Evolutionary conservation across 2,888 invertebrate genomes (phyloP).

Genomic region (Atherix ibis): DNA sequence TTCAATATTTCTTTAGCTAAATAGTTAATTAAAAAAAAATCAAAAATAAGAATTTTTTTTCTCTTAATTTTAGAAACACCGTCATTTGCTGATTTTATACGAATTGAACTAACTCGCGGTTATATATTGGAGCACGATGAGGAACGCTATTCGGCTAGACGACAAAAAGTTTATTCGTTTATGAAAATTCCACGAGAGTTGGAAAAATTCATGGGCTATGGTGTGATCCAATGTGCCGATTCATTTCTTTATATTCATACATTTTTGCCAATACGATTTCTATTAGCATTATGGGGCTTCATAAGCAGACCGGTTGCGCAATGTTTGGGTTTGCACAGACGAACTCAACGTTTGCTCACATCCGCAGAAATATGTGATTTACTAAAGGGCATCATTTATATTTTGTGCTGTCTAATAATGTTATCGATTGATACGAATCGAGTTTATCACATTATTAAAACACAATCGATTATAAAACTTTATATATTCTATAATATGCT

Average conservation of each 20-base stretch:
- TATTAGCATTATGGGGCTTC: slow-evolving; percentile 72
- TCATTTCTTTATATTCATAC: slow-evolving; percentile 96
- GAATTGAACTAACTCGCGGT: slow-evolving; percentile 78
- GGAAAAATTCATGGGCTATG: slow-evolving; percentile 85
- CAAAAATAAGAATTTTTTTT: too few relatives aligned
- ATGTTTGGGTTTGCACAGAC: slow-evolving; percentile 48
- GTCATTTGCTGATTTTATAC: slow-evolving; percentile 49
- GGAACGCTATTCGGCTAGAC: slow-evolving; percentile 79
- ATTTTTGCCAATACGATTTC: slow-evolving; percentile 83
- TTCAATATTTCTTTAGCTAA: too few relatives aligned
- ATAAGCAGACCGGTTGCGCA: slow-evolving; percentile 54
- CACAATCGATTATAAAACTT: slow-evolving; percentile 96
- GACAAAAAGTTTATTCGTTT: slow-evolving; percentile 93
- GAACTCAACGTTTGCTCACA: slow-evolving; percentile 46
- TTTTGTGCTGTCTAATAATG: slow-evolving; percentile 68
- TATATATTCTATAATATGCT: slow-evolving; percentile 99
- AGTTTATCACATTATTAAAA: slow-evolving; percentile 92
- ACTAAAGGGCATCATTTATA: slow-evolving; percentile 76
- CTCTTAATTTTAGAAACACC: slow-evolving; percentile 15
- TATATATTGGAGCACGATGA: slow-evolving; percentile 92
- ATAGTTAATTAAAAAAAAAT: too few relatives aligned
- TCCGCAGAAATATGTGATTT: slow-evolving; percentile 93
- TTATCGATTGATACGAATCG: slow-evolving; percentile 93
- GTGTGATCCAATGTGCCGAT: slow-evolving; percentile 91
- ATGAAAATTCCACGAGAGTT: slow-evolving; percentile 87